Base-by-base conservation (phyloP, 2,797 vertebrate genomes). In the Rhinichthys osculus region DNA sequence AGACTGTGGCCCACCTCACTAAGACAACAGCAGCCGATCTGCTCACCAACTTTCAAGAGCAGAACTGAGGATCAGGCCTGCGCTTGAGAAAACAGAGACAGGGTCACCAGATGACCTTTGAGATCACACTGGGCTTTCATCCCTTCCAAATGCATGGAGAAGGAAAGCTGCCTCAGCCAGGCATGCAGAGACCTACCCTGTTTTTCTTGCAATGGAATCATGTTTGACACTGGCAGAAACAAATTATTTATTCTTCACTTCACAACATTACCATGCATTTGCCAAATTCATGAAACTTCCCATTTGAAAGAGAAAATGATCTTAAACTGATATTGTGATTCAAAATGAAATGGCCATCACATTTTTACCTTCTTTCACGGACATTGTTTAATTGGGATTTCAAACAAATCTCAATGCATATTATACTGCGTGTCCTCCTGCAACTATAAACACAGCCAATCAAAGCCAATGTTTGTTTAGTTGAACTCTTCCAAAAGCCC, bases 91-190 rank as follows among this genome's bases (percentile, higher is more conserved):
- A 96, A 96, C 93, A 96, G 84, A 90, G 89, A 86, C 78, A 62
- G 92, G 92, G 93, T 94, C 92, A 91, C 74, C 92, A 92, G 91
- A 91, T 79, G 80, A 90, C 89, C 90, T 54, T 42, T 57, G 89
- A 93, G 94, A 93, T 94, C 94, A 94, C 91, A 92, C 91, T 72
- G 88, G 86, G 90, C 94, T 93, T 95, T 94, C 90, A 94, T 95
- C 94, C 91, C 86, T 83, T 89, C 73, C 79, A 87, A 81, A 92
- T 90, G 47, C 83, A 76, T 89, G 90, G 90, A 90, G 81, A 87
- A 90, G 90, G 90, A 94, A 92, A 89, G 86, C 44, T 66, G 87
- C 78, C 67, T 66, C 76, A 21, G 70, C 52, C 72, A 54, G 69
- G 82, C 50, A 77, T 9, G 10, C 40, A 59, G 73, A 85, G 83